Base-by-base conservation (phyloP, 2,113 vertebrate species). In the Cathartes aura region DNA sequence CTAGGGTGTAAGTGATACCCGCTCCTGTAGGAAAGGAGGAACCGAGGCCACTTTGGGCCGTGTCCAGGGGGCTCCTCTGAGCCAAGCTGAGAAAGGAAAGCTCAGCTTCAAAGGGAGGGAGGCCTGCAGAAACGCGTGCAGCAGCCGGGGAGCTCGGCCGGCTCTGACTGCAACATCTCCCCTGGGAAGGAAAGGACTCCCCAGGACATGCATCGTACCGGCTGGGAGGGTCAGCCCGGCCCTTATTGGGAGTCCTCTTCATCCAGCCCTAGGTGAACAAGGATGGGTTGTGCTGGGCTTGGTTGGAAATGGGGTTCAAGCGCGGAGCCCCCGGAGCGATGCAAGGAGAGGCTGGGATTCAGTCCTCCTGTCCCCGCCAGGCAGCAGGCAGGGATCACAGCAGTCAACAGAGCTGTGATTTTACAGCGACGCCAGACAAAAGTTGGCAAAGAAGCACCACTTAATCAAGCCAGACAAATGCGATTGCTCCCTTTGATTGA, bases 391-490 rank as follows among this genome's bases (percentile, higher is more conserved):
- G 60, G 27, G 87, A 93, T 82, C 38, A 12, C 55, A 80, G 72
- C 75, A 83, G 81, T 70, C 78, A 95, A 48, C 89, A 85, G 64
- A 94, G 89, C 87, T 88, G 60, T 64, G 80, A 73, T 81, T 90
- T 94, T 70, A 74, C 1, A 96, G 82, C 6, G 2, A 55, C 4
- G 66, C 95, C 94, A 97, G 89, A 92, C 74, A 91, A 78, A 72
- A 90, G 90, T 20, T 96, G 96, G 95, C 96, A 93, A 79, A 81
- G 70, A 36, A 84, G 68, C 48, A 79, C 62, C 88, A 91, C 87
- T 97, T 97, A 93, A 96, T 98, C 96, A 97, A 82, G 73, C 66
- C 94, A 91, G 91, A 93, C 93, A 96, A 97, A 97, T 27, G 67
- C 0, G 5, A 93, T 81, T 93, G 86, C 87, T 97, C 85, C 76